Evolutionary conservation across 2,888 invertebrate genomes (phyloP), one percentile per base, ranked within the genome.

Genomic region (Cryptus armator): DNA sequence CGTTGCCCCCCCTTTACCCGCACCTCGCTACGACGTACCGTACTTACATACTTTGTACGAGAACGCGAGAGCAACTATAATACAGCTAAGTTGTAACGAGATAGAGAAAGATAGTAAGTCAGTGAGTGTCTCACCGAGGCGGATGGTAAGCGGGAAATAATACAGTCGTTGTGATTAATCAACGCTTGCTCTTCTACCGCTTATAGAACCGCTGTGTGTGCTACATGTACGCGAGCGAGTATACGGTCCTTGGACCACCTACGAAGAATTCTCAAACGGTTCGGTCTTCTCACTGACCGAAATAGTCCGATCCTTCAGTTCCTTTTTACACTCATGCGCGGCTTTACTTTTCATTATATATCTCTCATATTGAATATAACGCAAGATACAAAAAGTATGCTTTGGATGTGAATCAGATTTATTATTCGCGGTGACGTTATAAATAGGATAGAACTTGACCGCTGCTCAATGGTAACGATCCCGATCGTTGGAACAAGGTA

Each of bases 91-190:
- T 12, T 64, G 48, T 68, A 74, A 70, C 67, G 43, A 80, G 75
- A 51, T 10, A 43, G 75, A 67, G 77, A 62, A 71, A n/a, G 62
- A 76, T 16, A 9, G 75, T 32, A 32, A 56, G 78, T 62, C 24
- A 46, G 75, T 51, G 66, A 78, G 67, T 51, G 64, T 76, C 71
- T 67, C 75, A 80, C 75, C 79, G 83, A 83, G 72, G 72, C 51
- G 74, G 64, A 37, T 51, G 74, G 87, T 91, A 91, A 93, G 91
- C 90, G 89, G 89, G 90, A 92, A 93, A 93, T 93, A 92, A 93
- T 93, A 91, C 91, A 93, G 92, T 93, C 89, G 90, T 87, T 88
- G 89, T 93, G 92, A 93, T 93, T 93, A 93, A 93, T 93, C 91
- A 92, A 92, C 88, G 89, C 79, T 79, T 84, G 84, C 78, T 83